Evolutionary conservation across 2,113 vertebrate species (phyloP), one percentile per base, ranked within the genome.

Genomic region (Phainopepla nitens): DNA sequence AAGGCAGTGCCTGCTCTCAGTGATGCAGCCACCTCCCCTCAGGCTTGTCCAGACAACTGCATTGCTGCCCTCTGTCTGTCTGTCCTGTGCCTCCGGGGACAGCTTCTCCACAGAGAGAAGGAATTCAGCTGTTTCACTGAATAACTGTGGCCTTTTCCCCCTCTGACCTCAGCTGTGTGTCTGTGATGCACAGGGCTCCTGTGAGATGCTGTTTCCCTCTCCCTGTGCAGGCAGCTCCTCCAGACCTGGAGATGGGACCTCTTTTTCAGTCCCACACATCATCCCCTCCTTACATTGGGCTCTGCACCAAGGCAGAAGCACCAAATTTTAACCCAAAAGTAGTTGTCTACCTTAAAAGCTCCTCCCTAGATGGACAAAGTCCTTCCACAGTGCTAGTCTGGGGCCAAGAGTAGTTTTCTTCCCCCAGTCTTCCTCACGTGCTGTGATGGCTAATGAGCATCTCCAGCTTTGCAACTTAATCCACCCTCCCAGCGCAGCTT

Each of bases 1-100:
- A 69, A 89, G 50, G 41, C 65, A 78, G 2, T 4, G 7, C 16
- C 54, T 77, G 41, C 54, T 62, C 33, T 35, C 10, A 72, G 72
- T 1, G 13, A 20, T 0, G 10, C 69, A 61, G 56, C 51, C 60
- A 33, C 35, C 64, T 91, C 41, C 56, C 35, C 29, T 5, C 18
- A 31, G 58, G 51, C 53, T 83, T 42, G n/a, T 65, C 69, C 31
- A 42, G 66, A 89, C 69, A 47, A 10, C 44, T 50, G 51, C 10
- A 6, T 51, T 91, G 70, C 84, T 95, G 39, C 81, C 87, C 58
- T 90, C 89, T 87, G 54, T 56, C 84, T 87, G 54, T 44, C 81
- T 88, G 80, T 58, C 78, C 91, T 58, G 10, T 76, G 61, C 84
- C 53, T 49, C 57, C 0, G 0, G 27, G 42, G 35, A 35, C 45